Percentiles rank a stretch among this genome's conserved stretches.
Conservation (phyloP, 1,140 invertebrate genomes). For the Steinernema feltiae region DNA sequence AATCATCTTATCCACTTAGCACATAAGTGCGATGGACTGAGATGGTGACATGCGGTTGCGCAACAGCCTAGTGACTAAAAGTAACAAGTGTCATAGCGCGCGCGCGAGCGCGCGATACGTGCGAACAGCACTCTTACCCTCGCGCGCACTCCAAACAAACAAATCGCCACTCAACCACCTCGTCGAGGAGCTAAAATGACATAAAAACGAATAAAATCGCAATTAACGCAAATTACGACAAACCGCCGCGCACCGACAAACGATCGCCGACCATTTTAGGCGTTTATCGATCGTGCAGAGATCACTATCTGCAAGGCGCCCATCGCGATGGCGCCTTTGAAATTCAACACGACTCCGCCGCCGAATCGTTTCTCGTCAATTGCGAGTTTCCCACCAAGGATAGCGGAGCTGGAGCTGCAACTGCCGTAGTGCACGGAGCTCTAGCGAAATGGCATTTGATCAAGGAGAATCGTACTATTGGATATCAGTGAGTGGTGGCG, state of each 20-base stretch:
- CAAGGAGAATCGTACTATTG: background rate
- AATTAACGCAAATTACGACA: too few species aligned
- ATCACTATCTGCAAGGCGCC: background rate
- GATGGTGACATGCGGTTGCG: background rate
- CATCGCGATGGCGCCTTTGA: background rate
- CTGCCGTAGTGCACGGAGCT: background rate
- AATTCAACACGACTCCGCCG: background rate
- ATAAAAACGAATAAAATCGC: too few species aligned
- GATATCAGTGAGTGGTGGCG: conserved; percentile 13
- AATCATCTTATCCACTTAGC: background rate
- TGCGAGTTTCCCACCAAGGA: background rate
- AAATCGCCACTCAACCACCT: too few species aligned
- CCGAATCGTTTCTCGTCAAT: background rate
- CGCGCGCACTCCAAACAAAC: too few species aligned
- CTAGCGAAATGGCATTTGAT: background rate
- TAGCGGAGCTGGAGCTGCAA: background rate
- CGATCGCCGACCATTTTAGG: too few species aligned
- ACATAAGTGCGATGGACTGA: background rate
- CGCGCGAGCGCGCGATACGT: too few species aligned
- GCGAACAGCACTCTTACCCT: too few species aligned
- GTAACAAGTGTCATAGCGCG: background rate
- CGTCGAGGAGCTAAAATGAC: too few species aligned
- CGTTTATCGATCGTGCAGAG: background rate
- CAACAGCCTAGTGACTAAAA: background rate
- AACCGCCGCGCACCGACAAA: too few species aligned